These are phyloP conservation scores for Masticophis lateralis DNA, from an alignment of 2,797 vertebrate genomes.

Conservation along the genomic window DNA sequence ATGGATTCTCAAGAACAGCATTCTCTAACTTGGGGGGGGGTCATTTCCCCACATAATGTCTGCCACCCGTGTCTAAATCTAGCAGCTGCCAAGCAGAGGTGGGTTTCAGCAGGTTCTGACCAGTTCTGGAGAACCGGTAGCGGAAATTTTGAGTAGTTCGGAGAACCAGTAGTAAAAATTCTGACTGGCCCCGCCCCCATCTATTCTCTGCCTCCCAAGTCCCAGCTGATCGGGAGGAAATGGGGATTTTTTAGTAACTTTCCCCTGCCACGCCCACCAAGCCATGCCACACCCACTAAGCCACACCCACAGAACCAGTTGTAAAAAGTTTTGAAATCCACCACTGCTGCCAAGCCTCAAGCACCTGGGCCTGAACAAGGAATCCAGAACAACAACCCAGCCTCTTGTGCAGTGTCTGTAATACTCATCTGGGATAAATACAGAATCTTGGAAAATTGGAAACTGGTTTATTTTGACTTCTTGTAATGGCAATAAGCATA, in stretches of 20 bases:
- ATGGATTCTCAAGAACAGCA: neutral
- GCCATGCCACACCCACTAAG: too few species aligned
- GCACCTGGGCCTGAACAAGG: neutral
- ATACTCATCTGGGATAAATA: neutral
- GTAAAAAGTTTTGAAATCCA: neutral
- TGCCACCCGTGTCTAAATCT: neutral
- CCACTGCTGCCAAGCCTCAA: neutral
- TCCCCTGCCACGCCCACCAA: too few species aligned
- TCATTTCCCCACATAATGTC: neutral
- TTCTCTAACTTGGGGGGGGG: neutral
- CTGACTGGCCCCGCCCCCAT: too few species aligned
- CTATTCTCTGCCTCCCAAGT: too few species aligned
- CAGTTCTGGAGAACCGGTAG: too few species aligned
- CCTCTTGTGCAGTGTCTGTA: neutral
- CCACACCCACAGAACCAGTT: too few species aligned
- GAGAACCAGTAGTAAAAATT: too few species aligned
- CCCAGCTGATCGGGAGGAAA: too few species aligned
- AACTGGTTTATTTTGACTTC: neutral
- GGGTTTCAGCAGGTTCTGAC: too few species aligned
- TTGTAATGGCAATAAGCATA: neutral
- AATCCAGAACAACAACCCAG: neutral
- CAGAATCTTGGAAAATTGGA: neutral
- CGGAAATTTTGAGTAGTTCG: too few species aligned
- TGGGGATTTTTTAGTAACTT: too few species aligned
- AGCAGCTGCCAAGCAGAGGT: too few species aligned